Evolutionary conservation across 2,888 invertebrate genomes (phyloP).

Genomic region (Bellardia bayeri): DNA sequence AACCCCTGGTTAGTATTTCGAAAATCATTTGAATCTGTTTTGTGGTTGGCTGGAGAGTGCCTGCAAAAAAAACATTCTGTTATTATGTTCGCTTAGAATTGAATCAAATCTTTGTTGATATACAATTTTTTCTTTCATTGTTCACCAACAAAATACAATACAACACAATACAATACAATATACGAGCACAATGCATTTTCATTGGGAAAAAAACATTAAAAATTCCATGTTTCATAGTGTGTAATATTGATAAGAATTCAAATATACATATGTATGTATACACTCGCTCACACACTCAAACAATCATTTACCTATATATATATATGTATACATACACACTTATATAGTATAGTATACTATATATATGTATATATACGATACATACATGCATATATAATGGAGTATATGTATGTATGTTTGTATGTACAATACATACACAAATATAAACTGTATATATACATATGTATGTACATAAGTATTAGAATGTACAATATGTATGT

Average conservation of each 20-base stretch:
- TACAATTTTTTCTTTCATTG: slow-evolving; percentile 13
- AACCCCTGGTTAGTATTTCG: slow-evolving; percentile 71
- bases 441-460: neutral
- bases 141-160: slow-evolving; percentile 62
- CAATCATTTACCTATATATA: slow-evolving; percentile 10
- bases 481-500: too few species aligned
- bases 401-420: neutral
- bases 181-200: slow-evolving; percentile 68
- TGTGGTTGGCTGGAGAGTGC: slow-evolving; percentile 81
- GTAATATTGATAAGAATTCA: slow-evolving; percentile 69
- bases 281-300: slow-evolving; percentile 24
- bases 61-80: slow-evolving; percentile 78
- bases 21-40: slow-evolving; percentile 73
- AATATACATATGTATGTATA: neutral
- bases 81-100: slow-evolving; percentile 72
- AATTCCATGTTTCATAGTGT: slow-evolving; percentile 71
- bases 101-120: slow-evolving; percentile 72
- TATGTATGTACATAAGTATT: neutral
- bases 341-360: neutral
- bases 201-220: slow-evolving; percentile 67
- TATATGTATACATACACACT: neutral
- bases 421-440: neutral
- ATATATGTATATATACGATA: neutral
- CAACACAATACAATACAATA: slow-evolving; percentile 63
- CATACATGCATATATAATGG: neutral